Evolutionary conservation across 37 sponge, comb jelly and placozoan genomes (phyloP), one percentile per base, ranked within the genome.

Genomic region (Crambe crambe): DNA sequence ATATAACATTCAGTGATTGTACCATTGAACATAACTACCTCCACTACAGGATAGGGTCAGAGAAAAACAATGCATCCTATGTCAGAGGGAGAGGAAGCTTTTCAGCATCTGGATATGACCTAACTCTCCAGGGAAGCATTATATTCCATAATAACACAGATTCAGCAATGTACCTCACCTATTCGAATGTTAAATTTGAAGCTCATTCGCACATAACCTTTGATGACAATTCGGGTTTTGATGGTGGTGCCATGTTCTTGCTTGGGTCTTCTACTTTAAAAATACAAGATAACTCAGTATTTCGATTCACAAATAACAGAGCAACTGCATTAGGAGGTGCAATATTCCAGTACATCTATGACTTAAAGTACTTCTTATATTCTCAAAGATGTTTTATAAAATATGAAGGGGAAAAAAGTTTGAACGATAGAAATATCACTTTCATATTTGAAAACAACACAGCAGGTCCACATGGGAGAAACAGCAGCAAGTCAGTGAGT

Each of bases 261-360:
- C 5, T 30, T 62, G 63, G 90, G 31, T 44, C 31, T 35, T 37
- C 85, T 23, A 68, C 75, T 27, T 76, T 89, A 36, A 20, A 66
- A 21, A 43, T 58, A 26, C 26, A 67, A 26, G 22, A 59, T 4
- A 30, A 74, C 30, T 31, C 77, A 5, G 2, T 20, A 0, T 36
- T 84, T 2, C 0, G 5, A 1, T 89, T 89, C 56, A 34, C 54
- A 5, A 62, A 76, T 38, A 89, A 89, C 56, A 60, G 21, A 0
- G 90, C 90, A 21, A 21, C 41, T 61, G 44, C 42, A 20, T 4
- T 35, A 25, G 90, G 90, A 43, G 90, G 90, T 37, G 90, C 85
- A 15, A 84, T 89, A 23, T 84, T 37, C 10, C 32, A 68, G 34
- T 4, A 36, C 8, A 9, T 37, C 39, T 32, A 20, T 35, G 39